Evolutionary conservation across 2,888 invertebrate genomes (phyloP).

Genomic region (Mythimna pallens): DNA sequence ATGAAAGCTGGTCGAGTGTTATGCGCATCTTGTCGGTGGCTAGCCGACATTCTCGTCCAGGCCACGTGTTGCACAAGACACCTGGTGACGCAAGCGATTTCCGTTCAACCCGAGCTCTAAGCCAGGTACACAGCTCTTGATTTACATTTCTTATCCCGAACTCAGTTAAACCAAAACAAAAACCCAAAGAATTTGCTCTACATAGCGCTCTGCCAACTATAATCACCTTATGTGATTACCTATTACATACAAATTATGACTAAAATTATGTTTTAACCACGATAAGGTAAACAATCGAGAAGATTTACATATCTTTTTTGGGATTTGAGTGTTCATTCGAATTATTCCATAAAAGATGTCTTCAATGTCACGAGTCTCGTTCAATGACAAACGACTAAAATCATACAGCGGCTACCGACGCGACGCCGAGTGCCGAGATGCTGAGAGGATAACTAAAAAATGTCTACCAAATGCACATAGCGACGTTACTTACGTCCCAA

Average conservation of each 20-base stretch:
- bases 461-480: constrained; percentile 18
- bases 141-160: constrained; percentile 26
- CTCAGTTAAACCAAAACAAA: not conserved
- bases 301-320: constrained; percentile 39
- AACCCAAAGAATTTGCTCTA: constrained; percentile 10
- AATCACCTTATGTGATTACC: not conserved
- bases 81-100: constrained; percentile 55
- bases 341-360: constrained; percentile 37
- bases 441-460: constrained; percentile 23
- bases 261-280: constrained; percentile 3
- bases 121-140: constrained; percentile 34
- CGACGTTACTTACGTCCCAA: constrained; percentile 2
- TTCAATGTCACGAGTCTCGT: constrained; percentile 48
- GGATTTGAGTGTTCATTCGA: constrained; percentile 39
- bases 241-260: not conserved
- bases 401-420: constrained; percentile 1
- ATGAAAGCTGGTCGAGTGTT: constrained; percentile 54
- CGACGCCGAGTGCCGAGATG: not conserved
- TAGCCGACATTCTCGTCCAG: constrained; percentile 46
- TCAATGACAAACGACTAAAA: constrained; percentile 44
- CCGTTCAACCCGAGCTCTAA: constrained; percentile 17
- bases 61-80: constrained; percentile 58
- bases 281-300: constrained; percentile 19
- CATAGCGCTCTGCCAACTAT: constrained; percentile 9
- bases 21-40: constrained; percentile 47